Conservation (phyloP, 2,113 vertebrate species). For the Larimichthys polyactis region DNA sequence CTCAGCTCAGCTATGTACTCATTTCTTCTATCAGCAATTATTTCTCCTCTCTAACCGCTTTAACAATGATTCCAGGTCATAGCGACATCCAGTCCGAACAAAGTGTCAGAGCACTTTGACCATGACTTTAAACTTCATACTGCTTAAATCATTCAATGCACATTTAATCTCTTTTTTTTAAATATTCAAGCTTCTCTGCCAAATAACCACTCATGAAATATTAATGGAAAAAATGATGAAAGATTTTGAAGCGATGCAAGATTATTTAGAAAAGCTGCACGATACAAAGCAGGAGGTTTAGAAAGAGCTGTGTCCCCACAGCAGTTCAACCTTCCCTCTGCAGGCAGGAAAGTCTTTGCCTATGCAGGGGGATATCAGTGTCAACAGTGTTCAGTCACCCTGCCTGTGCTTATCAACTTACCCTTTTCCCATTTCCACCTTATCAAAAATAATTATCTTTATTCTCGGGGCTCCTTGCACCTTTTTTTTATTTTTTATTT, state of each 20-base stretch:
- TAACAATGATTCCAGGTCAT: constrained; percentile 20
- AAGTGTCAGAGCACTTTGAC: constrained; percentile 14
- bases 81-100: not conserved
- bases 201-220: constrained; percentile 12
- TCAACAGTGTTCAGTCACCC: constrained; percentile 64
- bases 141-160: not conserved
- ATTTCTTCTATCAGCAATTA: not conserved
- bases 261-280: not conserved
- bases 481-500: not conserved
- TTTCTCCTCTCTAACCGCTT: not conserved
- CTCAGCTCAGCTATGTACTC: not conserved
- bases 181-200: constrained; percentile 2
- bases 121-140: not conserved
- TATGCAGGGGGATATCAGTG: constrained; percentile 47
- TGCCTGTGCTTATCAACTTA: constrained; percentile 70
- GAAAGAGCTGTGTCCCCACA: not conserved
- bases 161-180: constrained; percentile 1
- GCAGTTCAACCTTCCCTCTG: constrained; percentile 18
- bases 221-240: not conserved
- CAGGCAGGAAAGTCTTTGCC: constrained; percentile 17
- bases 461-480: constrained; percentile 49
- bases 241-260: not conserved
- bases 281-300: not conserved
- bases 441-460: constrained; percentile 82
- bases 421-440: constrained; percentile 73